phyloP scores from a whole-genome alignment of 2,888 invertebrate genomes.

The Cerastis rubricosa region DNA sequence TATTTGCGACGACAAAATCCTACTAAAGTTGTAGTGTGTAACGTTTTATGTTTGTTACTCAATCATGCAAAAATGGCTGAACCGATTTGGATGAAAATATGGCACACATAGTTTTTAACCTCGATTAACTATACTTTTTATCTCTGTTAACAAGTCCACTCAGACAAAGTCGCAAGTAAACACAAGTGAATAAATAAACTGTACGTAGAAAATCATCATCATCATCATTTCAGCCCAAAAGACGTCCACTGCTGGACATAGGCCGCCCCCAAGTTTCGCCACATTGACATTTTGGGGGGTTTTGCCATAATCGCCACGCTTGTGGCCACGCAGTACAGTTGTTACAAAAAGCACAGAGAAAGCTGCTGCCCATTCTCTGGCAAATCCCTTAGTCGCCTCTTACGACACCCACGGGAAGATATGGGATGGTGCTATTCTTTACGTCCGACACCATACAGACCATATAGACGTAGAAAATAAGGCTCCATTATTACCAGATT shows the following conservation, averaged over 20 bases:
- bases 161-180: neutral
- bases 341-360: no score
- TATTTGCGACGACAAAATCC: neutral
- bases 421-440: no score
- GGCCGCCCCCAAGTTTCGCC: no score
- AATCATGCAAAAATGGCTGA: neutral
- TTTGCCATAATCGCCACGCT: no score
- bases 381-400: no score
- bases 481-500: conserved; percentile 1
- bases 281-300: no score
- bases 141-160: neutral
- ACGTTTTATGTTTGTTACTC: neutral
- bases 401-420: no score
- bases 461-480: conserved; percentile 16
- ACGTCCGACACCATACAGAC: no score
- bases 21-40: neutral
- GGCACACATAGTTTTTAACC: neutral
- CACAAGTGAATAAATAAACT: neutral
- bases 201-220: conserved; percentile 7
- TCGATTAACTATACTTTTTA: neutral
- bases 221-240: no score
- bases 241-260: no score
- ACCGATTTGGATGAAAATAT: neutral
- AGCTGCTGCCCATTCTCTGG: no score
- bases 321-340: no score